These are phyloP conservation scores for Pseudomugil gertrudae DNA, from an alignment of 2,797 vertebrate genomes.

Conservation along the genomic window DNA sequence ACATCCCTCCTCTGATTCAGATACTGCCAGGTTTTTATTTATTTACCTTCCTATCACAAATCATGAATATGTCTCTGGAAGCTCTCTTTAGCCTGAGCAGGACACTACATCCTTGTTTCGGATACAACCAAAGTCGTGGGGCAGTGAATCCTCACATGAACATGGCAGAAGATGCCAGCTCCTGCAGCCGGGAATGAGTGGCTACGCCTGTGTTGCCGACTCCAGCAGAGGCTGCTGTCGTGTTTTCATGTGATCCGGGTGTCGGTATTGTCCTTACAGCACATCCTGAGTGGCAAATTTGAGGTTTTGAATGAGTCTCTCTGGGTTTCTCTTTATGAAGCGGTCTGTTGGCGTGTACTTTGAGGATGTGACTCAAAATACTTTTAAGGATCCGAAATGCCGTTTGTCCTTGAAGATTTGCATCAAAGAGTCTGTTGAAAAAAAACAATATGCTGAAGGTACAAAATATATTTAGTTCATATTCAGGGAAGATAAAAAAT, in stretches of 20 bases:
- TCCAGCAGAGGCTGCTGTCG: slow-evolving; percentile 5
- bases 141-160: background rate
- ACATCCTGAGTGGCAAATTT: slow-evolving; percentile 56
- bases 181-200: slow-evolving; percentile 8
- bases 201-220: slow-evolving; percentile 1
- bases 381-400: slow-evolving; percentile 45
- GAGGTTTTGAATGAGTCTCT: slow-evolving; percentile 36
- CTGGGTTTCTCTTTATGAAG: slow-evolving; percentile 27
- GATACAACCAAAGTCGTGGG: too few relatives aligned
- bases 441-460: slow-evolving; percentile 40
- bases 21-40: background rate
- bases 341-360: slow-evolving; percentile 30
- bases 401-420: slow-evolving; percentile 38
- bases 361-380: slow-evolving; percentile 69
- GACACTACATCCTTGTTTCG: background rate
- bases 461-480: slow-evolving; percentile 24
- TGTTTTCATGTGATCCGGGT: slow-evolving; percentile 14
- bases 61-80: background rate
- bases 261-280: slow-evolving; percentile 30
- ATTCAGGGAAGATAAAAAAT: slow-evolving; percentile 12
- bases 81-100: background rate
- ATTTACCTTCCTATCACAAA: background rate
- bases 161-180: background rate
- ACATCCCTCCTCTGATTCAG: background rate
- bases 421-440: slow-evolving; percentile 68